Conservation (phyloP, 2,113 vertebrate species). For the Falco punctatus region DNA sequence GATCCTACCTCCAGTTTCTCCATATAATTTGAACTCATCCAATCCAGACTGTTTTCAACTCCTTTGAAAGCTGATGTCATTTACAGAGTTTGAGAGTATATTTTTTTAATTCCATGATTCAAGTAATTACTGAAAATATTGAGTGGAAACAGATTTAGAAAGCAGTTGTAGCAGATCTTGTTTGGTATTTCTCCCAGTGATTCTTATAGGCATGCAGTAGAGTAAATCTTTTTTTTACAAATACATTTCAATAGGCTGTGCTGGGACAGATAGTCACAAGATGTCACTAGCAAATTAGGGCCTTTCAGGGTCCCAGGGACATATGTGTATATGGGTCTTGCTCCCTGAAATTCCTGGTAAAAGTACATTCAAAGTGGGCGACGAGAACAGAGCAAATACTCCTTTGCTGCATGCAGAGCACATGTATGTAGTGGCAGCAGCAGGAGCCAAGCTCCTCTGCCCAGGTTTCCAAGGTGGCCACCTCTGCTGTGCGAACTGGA, state of each 20-base stretch:
- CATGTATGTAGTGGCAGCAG: neutral
- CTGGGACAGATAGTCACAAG: neutral
- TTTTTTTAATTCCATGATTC: neutral
- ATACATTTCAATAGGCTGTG: neutral
- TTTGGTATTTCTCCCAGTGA: neutral
- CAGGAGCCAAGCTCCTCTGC: neutral
- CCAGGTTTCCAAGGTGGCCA: neutral
- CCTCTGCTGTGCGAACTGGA: no score
- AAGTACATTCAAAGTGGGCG: neutral
- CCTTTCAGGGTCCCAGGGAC: neutral
- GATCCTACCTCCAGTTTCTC: neutral
- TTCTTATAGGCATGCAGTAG: neutral
- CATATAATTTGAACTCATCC: neutral
- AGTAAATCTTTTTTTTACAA: neutral
- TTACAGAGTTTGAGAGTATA: neutral
- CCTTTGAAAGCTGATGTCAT: neutral
- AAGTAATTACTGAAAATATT: neutral
- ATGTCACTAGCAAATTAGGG: neutral
- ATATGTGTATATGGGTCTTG: fast-evolving
- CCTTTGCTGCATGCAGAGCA: neutral
- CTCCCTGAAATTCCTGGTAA: neutral
- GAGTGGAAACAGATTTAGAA: neutral
- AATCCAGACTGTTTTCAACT: neutral
- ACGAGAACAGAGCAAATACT: neutral
- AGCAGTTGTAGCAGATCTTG: neutral